Conservation (phyloP, 2,113 vertebrate species). For the Ceuthmochares aereus region DNA sequence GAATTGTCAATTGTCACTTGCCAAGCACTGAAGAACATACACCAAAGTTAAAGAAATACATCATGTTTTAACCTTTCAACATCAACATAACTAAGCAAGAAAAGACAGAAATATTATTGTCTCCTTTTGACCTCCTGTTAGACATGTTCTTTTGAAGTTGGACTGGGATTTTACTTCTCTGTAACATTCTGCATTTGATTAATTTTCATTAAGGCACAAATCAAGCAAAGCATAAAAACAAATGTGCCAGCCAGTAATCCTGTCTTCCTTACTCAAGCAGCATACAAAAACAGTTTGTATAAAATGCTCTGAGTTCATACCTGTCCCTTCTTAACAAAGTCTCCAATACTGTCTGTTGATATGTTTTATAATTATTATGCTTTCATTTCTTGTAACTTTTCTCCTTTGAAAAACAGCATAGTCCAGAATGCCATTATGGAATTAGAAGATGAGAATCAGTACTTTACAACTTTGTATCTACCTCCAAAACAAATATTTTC, state of each 20-base stretch:
- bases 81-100: not conserved
- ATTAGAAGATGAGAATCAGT: slow-evolving; percentile 1
- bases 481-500: not conserved
- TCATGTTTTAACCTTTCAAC: not conserved
- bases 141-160: not conserved
- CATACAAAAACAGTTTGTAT: not conserved
- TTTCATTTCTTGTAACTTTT: not conserved
- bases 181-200: not conserved
- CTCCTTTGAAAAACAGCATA: not conserved
- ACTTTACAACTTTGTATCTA: not conserved
- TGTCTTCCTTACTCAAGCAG: not conserved
- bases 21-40: not conserved
- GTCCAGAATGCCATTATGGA: not conserved
- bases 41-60: not conserved
- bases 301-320: not conserved
- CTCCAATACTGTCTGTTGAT: not conserved
- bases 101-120: not conserved
- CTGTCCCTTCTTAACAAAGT: not conserved
- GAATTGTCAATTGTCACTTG: not conserved
- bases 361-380: not conserved
- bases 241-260: not conserved
- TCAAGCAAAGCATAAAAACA: not conserved
- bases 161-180: not conserved
- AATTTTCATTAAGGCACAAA: slow-evolving; percentile 45
- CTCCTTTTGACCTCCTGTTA: not conserved